phyloP scores from a whole-genome alignment of 2,888 invertebrate genomes.

The Osmoderma eremita region DNA sequence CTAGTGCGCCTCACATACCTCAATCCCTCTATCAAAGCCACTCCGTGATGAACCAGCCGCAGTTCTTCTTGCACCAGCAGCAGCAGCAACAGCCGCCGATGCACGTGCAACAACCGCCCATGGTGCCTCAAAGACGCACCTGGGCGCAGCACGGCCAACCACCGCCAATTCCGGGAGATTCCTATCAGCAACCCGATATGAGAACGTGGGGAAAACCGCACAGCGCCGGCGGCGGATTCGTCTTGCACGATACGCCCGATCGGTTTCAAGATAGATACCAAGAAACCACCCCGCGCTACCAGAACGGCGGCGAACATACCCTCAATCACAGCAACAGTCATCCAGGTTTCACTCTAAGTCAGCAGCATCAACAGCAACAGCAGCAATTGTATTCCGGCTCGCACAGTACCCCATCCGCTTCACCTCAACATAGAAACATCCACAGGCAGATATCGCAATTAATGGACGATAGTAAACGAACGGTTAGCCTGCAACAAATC shows the following conservation, averaged over 20 bases:
- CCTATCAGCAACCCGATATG: slow-evolving; percentile 57
- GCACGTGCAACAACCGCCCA: slow-evolving; percentile 62
- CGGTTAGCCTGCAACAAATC: slow-evolving; percentile 67
- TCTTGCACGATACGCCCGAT: slow-evolving; percentile 71
- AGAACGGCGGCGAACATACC: slow-evolving; percentile 73
- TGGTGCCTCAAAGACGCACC: slow-evolving; percentile 70
- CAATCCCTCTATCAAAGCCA: slow-evolving; percentile 66
- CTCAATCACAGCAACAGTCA: slow-evolving; percentile 68
- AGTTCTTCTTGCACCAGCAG: slow-evolving; percentile 82
- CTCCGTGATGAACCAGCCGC: slow-evolving; percentile 28
- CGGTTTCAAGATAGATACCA: slow-evolving; percentile 47
- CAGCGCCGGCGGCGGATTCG: slow-evolving; percentile 69
- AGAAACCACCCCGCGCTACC: slow-evolving; percentile 65
- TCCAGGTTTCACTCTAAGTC: slow-evolving; percentile 69
- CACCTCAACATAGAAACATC: slow-evolving; percentile 72
- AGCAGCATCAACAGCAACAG: slow-evolving; percentile 64
- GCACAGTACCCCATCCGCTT: slow-evolving; percentile 68
- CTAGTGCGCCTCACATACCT: slow-evolving; percentile 64
- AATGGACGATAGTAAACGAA: slow-evolving; percentile 58
- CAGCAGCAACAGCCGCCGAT: slow-evolving; percentile 59
- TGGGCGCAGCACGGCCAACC: slow-evolving; percentile 67
- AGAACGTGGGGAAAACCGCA: slow-evolving; percentile 61
- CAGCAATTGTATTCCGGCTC: slow-evolving; percentile 66
- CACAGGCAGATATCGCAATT: slow-evolving; percentile 69
- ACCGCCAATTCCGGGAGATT: slow-evolving; percentile 49